Conservation (phyloP, 2,888 invertebrate genomes). For the Dryomyza anilis region DNA sequence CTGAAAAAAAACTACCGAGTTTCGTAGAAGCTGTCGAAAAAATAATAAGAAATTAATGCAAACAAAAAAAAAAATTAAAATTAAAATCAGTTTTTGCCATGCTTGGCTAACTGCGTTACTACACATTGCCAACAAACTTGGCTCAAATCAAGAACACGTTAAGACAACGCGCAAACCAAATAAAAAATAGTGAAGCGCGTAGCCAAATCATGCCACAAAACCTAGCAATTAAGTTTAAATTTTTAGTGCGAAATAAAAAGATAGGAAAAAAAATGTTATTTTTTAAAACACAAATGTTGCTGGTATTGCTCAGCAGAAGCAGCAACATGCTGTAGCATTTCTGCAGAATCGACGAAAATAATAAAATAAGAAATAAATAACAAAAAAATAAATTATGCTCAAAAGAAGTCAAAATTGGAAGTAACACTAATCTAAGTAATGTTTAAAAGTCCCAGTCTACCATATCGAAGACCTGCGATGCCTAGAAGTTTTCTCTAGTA, state of each 20-base stretch:
- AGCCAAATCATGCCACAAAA: not conserved
- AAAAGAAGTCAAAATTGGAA: too few species aligned
- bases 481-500: too few species aligned
- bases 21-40: not conserved
- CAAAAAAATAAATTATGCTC: too few species aligned
- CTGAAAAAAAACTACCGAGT: too few species aligned
- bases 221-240: slow-evolving; percentile 21
- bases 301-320: slow-evolving; percentile 5
- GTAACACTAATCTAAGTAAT: too few species aligned
- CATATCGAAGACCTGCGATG: too few species aligned
- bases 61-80: slow-evolving; percentile 19
- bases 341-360: not conserved
- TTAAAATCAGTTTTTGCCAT: slow-evolving; percentile 18
- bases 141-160: not conserved
- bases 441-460: too few species aligned
- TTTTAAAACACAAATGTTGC: not conserved
- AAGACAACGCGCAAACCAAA: too few species aligned
- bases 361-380: not conserved
- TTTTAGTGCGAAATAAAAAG: slow-evolving; percentile 2
- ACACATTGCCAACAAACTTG: too few species aligned
- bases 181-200: too few species aligned
- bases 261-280: not conserved
- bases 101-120: slow-evolving; percentile 11
- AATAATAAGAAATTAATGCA: slow-evolving; percentile 3
- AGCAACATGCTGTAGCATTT: slow-evolving; percentile 1